Base-by-base conservation (phyloP, 2,113 vertebrate species). In the Climacteris rufus region DNA sequence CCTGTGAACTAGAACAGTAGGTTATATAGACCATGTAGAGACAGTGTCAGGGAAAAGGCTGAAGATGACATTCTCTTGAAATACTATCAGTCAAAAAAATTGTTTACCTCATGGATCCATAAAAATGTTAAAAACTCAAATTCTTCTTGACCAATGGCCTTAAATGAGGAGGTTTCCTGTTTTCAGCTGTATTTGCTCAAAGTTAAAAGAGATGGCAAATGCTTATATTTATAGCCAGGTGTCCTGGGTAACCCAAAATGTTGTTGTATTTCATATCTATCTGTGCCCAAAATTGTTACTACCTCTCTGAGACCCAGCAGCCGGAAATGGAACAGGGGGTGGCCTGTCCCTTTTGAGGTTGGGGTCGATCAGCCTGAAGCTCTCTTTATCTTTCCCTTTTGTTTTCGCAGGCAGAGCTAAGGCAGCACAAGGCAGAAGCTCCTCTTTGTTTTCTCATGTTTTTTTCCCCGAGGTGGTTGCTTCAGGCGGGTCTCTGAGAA, bases 351-450 rank as follows among this genome's bases (percentile, higher is more conserved):
- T 52, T 52, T 19, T 37, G 17, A 37, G 13, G 25, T 7, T 0
- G 0, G 21, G 17, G 11, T 15, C 0, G 0, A 2, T 18, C 22
- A 12, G 31, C 21, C 13, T 52, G 53, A 44, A 68, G 6, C 9
- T 42, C 16, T 42, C 52, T 13, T 57, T 10, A 50, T 30, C 42
- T 9, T 42, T 50, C 24, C 44, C 25, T 50, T 42, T 31, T 1
- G 1, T 21, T 42, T 44, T 35, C 4, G 1, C 6, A 44, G 25
- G 31, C 21, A 68, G 20, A 68, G 37, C 14, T 37, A 27, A 68
- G 16, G 44, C 17, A 52, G 37, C 44, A 27, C 31, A 27, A 76
- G 61, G 37, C 31, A 68, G 61, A 52, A 77, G 27, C 7, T 37
- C 11, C 7, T 5, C 25, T 52, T 68, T 44, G 11, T 44, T 86